Evolutionary conservation across 23 tunicate species (phyloP), one percentile per base, ranked within the genome.

Genomic region (Botrylloides violaceus): DNA sequence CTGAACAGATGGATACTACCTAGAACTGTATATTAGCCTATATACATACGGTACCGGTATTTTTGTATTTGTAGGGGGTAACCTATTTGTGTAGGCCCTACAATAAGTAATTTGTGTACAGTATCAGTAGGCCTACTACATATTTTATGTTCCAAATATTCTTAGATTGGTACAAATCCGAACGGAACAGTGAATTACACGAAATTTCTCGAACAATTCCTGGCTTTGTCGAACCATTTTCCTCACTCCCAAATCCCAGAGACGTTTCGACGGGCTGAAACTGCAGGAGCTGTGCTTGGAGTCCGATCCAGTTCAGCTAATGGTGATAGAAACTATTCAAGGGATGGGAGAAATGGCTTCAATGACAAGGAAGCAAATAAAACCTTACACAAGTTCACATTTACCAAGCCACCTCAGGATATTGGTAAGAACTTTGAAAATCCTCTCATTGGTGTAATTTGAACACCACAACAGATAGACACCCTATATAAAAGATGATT

Each of bases 151-250:
- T n/a, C n/a, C n/a, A n/a, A n/a, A n/a, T n/a, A n/a, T 33, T 64
- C 31, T 23, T 71, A 86, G 94, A 66, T 86, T 49, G 71, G 81
- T 4, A 59, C 70, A 37, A 87, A 87, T 62, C 78, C 79, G 4
- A 87, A 87, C 58, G 95, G 95, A 2, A 87, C 95, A 5, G 71
- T 87, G 32, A 66, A 80, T 2, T 87, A 87, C 86, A 66, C 66
- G 30, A 76, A 76, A 61, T 87, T 87, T 31, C 39, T 87, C 32
- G 81, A 80, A 3, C 72, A 47, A 24, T 87, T 80, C 53, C 33
- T 55, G 20, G 77, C 60, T 4, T 31, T 29, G 12, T 68, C 74
- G 7, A 39, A 68, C 74, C 74, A 68, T 37, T 43, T 68, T 1
- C 0, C 74, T 0, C 74, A 68, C 26, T 21, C 74, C 2, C 74